A percentile compares a stretch with the other conserved stretches of the same genome.
Conservation (phyloP, 2,888 invertebrate species). For the Sesia bembeciformis region DNA sequence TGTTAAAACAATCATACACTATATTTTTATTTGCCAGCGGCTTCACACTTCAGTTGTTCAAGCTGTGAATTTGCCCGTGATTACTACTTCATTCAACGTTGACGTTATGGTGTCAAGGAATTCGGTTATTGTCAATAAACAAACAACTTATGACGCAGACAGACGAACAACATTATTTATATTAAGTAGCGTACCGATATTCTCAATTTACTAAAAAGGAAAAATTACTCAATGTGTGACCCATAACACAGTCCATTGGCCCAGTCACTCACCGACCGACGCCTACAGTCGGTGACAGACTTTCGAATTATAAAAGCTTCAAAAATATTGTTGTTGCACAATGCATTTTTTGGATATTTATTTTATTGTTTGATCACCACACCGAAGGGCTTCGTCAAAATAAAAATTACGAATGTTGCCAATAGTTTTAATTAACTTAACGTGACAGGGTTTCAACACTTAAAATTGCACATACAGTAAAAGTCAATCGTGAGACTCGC, state of each 20-base stretch:
- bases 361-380: neutral
- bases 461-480: slow-evolving; percentile 9
- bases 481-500: slow-evolving; percentile 22
- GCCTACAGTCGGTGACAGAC: slow-evolving; percentile 9
- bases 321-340: neutral
- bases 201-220: slow-evolving; percentile 7
- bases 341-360: neutral
- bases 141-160: neutral
- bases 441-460: slow-evolving; percentile 13
- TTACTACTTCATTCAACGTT: too few species aligned
- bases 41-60: too few species aligned
- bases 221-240: slow-evolving; percentile 10
- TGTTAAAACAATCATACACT: slow-evolving; percentile 21
- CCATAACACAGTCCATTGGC: slow-evolving; percentile 1
- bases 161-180: neutral
- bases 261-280: slow-evolving; percentile 8
- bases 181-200: neutral
- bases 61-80: too few species aligned
- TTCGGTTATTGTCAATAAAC: too few species aligned
- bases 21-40: too few species aligned
- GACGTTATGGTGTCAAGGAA: too few species aligned
- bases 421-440: slow-evolving; percentile 8
- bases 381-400: neutral
- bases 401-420: neutral
- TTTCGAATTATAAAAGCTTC: slow-evolving; percentile 5